These are phyloP conservation scores for Aegithalos caudatus DNA, from an alignment of 2,113 vertebrate species.

Conservation along the genomic window DNA sequence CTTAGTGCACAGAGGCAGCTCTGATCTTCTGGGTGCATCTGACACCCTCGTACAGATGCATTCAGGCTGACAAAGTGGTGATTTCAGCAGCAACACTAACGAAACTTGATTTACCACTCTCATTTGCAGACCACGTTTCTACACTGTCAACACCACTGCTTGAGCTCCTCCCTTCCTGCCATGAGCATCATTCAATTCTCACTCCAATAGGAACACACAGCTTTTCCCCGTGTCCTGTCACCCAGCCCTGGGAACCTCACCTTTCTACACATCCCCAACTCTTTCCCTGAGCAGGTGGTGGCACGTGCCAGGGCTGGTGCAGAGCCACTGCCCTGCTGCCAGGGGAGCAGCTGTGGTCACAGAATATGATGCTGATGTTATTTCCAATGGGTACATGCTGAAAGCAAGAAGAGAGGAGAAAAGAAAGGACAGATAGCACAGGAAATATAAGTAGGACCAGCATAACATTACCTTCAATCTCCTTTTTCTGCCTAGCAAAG, in stretches of 20 bases:
- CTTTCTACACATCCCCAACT: not conserved
- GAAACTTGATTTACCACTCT: not conserved
- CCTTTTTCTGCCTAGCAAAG: not conserved
- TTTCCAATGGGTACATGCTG: not conserved
- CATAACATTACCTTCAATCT: not conserved
- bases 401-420: not conserved
- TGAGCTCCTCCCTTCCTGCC: not conserved
- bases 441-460: not conserved
- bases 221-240: not conserved
- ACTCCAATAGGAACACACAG: not conserved
- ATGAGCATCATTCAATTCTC: not conserved
- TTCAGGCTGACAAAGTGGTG: not conserved
- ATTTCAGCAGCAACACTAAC: not conserved
- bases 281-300: not conserved
- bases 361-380: not conserved
- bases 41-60: not conserved
- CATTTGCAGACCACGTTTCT: not conserved
- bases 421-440: not conserved
- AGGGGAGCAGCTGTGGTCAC: not conserved
- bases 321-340: not conserved
- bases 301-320: not conserved
- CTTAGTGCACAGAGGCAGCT: not conserved
- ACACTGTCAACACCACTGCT: not conserved
- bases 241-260: not conserved
- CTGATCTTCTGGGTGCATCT: fast-evolving